Percentiles rank a stretch among this genome's conserved stretches.
These are phyloP conservation scores for Ictidomys tridecemlineatus DNA, from an alignment of 2,113 vertebrate species.

Conservation along the genomic window DNA sequence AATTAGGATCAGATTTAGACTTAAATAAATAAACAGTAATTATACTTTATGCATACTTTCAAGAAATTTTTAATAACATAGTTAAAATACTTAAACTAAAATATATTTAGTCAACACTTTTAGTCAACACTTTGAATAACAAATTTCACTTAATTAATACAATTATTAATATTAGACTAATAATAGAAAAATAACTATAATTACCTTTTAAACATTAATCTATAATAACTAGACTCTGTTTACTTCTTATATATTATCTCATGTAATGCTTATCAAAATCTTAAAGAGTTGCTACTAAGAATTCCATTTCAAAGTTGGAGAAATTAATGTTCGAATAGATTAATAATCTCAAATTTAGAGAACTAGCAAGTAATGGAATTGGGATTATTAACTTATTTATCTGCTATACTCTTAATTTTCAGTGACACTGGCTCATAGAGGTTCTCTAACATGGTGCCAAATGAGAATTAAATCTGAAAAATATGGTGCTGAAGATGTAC, in stretches of 20 bases:
- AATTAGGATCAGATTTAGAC: constrained; percentile 16
- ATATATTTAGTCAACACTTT: neutral
- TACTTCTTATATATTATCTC: neutral
- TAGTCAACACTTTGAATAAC: constrained; percentile 28
- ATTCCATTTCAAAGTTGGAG: constrained; percentile 5
- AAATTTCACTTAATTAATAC: neutral
- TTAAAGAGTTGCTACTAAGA: constrained; percentile 28
- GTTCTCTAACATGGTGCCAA: neutral
- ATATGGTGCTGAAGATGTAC: neutral
- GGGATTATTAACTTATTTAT: neutral
- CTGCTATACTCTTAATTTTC: constrained; percentile 12
- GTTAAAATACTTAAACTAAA: constrained; percentile 11
- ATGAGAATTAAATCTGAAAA: neutral
- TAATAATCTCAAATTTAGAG: neutral
- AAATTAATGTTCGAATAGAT: constrained; percentile 12
- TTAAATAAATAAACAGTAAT: constrained; percentile 41
- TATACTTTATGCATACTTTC: neutral
- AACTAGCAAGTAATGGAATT: neutral
- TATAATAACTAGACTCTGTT: neutral
- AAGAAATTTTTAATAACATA: constrained; percentile 50
- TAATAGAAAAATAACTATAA: constrained; percentile 50
- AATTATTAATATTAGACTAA: neutral
- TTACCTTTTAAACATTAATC: neutral
- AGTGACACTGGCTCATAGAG: neutral
- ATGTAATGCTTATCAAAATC: neutral